Percentiles rank a stretch among this genome's conserved stretches.
Conservation (phyloP, 1,140 invertebrate genomes). For the Mercenaria mercenaria region DNA sequence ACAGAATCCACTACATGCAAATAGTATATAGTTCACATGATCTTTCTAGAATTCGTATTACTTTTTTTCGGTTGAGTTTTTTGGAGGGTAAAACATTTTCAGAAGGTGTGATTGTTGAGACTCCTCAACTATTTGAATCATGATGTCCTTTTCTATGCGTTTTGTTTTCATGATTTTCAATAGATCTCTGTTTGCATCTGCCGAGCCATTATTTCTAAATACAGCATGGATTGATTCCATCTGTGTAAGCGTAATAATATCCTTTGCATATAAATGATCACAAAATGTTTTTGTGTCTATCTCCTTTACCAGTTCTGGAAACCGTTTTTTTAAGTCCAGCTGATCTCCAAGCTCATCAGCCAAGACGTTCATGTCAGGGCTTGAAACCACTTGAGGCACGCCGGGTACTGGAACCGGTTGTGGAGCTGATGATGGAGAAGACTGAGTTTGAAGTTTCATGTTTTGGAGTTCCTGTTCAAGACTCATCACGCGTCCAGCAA, state of each 20-base stretch:
- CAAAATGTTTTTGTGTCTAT: background rate
- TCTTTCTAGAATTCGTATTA: no score
- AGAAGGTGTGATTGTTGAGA: background rate
- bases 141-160: background rate
- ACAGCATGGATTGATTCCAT: background rate
- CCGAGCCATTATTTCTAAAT: background rate
- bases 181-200: background rate
- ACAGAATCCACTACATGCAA: no score
- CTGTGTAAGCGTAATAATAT: background rate
- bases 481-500: no score
- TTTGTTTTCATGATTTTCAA: background rate
- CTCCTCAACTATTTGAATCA: background rate
- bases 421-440: no score
- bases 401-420: background rate
- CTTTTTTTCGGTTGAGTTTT: background rate
- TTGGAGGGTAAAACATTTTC: background rate
- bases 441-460: background rate
- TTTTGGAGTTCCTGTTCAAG: background rate
- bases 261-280: background rate
- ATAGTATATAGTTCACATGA: no score
- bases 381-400: no score
- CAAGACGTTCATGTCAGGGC: background rate
- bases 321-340: background rate
- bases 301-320: background rate
- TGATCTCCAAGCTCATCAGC: background rate